A percentile compares a stretch with the other conserved stretches of the same genome.
Conservation (phyloP, 2,113 vertebrate species). For the Ictidomys tridecemlineatus region DNA sequence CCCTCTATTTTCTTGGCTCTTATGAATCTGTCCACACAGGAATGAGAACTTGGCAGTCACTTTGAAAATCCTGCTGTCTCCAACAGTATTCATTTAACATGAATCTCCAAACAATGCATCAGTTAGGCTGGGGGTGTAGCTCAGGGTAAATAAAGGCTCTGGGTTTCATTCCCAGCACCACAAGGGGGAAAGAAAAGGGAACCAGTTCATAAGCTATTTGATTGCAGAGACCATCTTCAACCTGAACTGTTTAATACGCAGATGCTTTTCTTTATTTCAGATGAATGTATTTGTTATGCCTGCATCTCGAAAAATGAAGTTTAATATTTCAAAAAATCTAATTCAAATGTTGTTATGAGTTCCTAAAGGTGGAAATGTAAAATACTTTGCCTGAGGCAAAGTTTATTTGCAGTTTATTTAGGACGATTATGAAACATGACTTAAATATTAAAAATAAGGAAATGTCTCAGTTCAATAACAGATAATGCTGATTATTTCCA, state of each 20-base stretch:
- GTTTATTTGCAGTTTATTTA: slow-evolving; percentile 6
- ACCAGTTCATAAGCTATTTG: not conserved
- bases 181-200: not conserved
- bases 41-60: not conserved
- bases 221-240: not conserved
- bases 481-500: not conserved
- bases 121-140: not conserved
- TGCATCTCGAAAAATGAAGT: not conserved
- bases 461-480: not conserved
- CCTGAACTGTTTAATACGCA: not conserved
- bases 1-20: not conserved
- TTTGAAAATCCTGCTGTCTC: not conserved
- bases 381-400: not conserved
- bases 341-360: not conserved
- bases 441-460: slow-evolving; percentile 17
- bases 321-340: not conserved
- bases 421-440: not conserved
- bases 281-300: not conserved
- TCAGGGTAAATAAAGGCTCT: not conserved
- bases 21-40: not conserved
- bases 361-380: not conserved
- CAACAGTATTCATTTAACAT: not conserved
- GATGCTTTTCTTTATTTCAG: not conserved
- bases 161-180: not conserved
- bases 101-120: not conserved